Percentiles rank a stretch among this genome's conserved stretches.
Conservation (phyloP, 2,113 vertebrate genomes). For the Kobus ellipsiprymnus region DNA sequence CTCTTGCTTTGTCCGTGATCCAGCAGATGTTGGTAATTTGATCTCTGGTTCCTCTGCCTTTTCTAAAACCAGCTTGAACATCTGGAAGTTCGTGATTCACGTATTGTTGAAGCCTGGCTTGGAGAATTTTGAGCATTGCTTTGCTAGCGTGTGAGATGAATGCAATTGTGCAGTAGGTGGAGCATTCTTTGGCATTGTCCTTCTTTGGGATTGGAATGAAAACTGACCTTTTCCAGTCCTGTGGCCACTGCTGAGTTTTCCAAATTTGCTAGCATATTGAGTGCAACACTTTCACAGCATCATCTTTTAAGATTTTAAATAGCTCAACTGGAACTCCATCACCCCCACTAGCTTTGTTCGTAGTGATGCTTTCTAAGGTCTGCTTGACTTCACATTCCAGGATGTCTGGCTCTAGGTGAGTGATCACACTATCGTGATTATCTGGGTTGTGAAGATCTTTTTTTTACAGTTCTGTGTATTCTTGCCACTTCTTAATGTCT, state of each 20-base stretch:
- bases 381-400: background rate
- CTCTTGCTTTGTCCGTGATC: background rate
- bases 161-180: background rate
- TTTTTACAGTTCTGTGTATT: background rate
- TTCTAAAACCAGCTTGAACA: background rate
- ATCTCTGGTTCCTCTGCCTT: background rate
- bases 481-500: background rate
- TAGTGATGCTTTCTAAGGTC: background rate
- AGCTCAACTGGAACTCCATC: background rate
- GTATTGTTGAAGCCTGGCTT: background rate
- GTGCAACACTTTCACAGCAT: background rate
- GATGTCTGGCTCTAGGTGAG: background rate
- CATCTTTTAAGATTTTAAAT: background rate
- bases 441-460: rapidly evolving
- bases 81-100: background rate
- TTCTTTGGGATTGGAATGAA: background rate
- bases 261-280: background rate
- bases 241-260: background rate
- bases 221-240: background rate
- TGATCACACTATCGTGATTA: background rate
- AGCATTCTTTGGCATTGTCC: background rate
- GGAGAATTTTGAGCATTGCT: background rate
- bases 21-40: background rate
- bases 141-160: background rate
- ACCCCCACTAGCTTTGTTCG: background rate